These are phyloP conservation scores for Nasua narica DNA, from an alignment of 2,797 vertebrate genomes.

Conservation along the genomic window DNA sequence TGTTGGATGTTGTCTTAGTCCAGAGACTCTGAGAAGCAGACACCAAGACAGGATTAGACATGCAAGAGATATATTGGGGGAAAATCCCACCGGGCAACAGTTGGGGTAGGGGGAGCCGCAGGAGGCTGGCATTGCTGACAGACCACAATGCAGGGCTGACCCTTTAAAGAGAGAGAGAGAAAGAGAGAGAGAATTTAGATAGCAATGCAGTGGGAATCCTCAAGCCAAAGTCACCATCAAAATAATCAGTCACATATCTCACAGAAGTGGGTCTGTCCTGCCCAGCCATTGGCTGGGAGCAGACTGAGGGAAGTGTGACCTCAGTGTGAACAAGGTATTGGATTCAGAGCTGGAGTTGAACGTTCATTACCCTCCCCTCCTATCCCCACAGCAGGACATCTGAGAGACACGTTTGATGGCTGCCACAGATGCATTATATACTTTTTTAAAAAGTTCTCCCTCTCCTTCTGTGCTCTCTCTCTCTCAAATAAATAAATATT, in stretches of 20 bases:
- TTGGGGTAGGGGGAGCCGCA: neutral
- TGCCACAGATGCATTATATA: neutral
- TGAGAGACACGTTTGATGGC: neutral
- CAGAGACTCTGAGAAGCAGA: neutral
- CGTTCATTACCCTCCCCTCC: neutral
- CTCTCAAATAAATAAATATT: neutral
- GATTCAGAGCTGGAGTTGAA: neutral
- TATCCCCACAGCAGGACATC: neutral
- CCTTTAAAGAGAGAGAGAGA: neutral
- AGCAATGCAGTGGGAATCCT: neutral
- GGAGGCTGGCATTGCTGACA: neutral
- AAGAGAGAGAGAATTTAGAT: neutral
- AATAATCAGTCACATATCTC: neutral
- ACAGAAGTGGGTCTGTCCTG: neutral
- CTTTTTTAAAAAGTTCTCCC: neutral
- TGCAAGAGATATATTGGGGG: neutral
- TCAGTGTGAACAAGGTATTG: neutral
- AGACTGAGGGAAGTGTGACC: neutral
- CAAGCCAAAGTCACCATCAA: neutral
- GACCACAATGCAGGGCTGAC: neutral
- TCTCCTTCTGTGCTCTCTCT: neutral
- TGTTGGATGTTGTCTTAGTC: neutral
- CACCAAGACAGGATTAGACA: constrained; percentile 26
- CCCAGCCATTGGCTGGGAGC: neutral
- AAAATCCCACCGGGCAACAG: neutral